Evolutionary conservation across 2,888 invertebrate species (phyloP).

Genomic region (Watsonalla binaria): DNA sequence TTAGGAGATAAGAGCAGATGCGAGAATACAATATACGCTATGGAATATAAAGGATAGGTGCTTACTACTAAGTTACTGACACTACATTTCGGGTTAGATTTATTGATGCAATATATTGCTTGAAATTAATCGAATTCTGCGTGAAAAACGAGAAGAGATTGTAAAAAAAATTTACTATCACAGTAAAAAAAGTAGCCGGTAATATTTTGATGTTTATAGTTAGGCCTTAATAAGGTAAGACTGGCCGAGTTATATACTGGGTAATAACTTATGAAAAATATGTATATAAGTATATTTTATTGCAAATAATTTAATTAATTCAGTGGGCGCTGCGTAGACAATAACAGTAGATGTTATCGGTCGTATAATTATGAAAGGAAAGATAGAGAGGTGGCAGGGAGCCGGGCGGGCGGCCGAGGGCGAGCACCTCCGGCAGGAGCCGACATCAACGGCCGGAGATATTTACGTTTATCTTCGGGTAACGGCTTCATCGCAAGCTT

Average conservation of each 20-base stretch:
- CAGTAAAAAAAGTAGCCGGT: no score
- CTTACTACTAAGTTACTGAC: background rate
- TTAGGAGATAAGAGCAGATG: slow-evolving; percentile 73
- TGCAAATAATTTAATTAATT: slow-evolving; percentile 15
- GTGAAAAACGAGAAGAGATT: background rate
- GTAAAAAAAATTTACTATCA: no score
- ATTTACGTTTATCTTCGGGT: slow-evolving; percentile 78
- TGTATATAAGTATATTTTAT: background rate
- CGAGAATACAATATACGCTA: slow-evolving; percentile 57
- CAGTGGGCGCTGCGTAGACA: slow-evolving; percentile 11
- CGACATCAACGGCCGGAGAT: slow-evolving; percentile 67
- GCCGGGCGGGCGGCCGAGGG: slow-evolving; percentile 28
- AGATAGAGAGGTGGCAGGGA: slow-evolving; percentile 37
- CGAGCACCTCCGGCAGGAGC: slow-evolving; percentile 21
- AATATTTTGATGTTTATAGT: no score
- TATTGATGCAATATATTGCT: slow-evolving; percentile 7
- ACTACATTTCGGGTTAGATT: background rate
- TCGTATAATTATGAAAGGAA: slow-evolving; percentile 36
- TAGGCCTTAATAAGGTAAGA: no score
- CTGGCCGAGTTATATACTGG: no score
- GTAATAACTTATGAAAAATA: no score
- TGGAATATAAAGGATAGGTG: slow-evolving; percentile 52
- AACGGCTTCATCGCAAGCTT: slow-evolving; percentile 79
- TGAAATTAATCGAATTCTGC: slow-evolving; percentile 2
- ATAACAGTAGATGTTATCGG: slow-evolving; percentile 33